Evolutionary conservation across 2,797 vertebrate species (phyloP).

Genomic region (Melanotaenia nigrans): DNA sequence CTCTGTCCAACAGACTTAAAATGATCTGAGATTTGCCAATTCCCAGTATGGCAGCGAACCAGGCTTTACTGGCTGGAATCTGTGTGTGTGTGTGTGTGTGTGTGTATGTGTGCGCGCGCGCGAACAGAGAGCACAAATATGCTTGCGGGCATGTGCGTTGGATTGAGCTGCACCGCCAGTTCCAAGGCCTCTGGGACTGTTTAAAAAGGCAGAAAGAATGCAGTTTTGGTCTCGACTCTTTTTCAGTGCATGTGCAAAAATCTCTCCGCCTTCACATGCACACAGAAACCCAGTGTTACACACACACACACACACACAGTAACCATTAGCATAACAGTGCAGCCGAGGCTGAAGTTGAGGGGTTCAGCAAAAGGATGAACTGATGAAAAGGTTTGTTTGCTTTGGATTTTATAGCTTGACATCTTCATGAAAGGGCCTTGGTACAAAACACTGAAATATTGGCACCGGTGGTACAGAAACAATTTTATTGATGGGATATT

Average conservation of each 20-base stretch:
- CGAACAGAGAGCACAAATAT: constrained; percentile 35
- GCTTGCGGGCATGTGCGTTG: constrained; percentile 56
- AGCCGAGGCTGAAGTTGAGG: background rate
- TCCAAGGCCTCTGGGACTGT: constrained; percentile 63
- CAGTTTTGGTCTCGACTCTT: constrained; percentile 41
- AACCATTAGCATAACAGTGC: too few relatives aligned
- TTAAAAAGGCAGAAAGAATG: constrained; percentile 66
- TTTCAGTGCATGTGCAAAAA: background rate
- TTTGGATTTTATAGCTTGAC: too few relatives aligned
- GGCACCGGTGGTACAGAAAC: too few relatives aligned
- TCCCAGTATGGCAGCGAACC: constrained; percentile 54
- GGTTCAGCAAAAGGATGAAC: background rate
- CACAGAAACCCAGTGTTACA: background rate
- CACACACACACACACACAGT: too few relatives aligned
- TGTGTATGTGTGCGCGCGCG: constrained; percentile 15
- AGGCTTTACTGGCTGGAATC: constrained; percentile 33
- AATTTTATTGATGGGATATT: too few relatives aligned
- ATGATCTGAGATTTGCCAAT: constrained; percentile 69
- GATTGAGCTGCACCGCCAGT: constrained; percentile 50
- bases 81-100: constrained; percentile 22
- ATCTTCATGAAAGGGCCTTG: too few relatives aligned
- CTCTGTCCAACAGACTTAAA: constrained; percentile 62
- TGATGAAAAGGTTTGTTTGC: too few relatives aligned
- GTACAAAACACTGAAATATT: too few relatives aligned
- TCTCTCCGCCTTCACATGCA: constrained; percentile 1